Evolutionary conservation across 2,797 vertebrate species (phyloP).

Genomic region (Etheostoma perlongum): DNA sequence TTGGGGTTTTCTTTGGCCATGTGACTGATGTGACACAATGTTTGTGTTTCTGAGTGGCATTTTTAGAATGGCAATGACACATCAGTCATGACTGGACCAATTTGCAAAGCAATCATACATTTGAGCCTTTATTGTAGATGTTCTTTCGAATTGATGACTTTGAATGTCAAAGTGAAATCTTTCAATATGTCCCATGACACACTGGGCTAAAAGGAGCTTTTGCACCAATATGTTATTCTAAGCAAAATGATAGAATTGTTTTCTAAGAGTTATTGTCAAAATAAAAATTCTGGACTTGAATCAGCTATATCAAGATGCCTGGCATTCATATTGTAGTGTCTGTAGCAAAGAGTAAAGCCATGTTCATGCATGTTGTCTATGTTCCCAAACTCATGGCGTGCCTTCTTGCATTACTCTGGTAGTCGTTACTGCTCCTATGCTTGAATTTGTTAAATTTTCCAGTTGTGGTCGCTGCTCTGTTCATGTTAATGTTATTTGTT

Average conservation of each 20-base stretch:
- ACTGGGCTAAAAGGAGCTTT: not conserved
- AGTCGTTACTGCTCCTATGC: constrained; percentile 4
- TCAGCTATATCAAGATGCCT: not conserved
- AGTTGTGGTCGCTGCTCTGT: constrained; percentile 36
- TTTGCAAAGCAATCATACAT: not conserved
- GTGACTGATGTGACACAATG: constrained; percentile 2
- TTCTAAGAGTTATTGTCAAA: too few species aligned
- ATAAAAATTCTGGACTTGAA: too few species aligned
- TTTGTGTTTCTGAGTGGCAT: constrained; percentile 17
- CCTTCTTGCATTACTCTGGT: not conserved
- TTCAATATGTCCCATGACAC: not conserved
- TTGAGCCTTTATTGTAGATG: not conserved
- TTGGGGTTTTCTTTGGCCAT: constrained; percentile 13
- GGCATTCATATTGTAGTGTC: not conserved
- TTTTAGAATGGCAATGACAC: constrained; percentile 31
- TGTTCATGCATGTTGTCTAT: constrained; percentile 7
- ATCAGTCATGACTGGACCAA: not conserved
- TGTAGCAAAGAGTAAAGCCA: not conserved
- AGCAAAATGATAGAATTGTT: not conserved
- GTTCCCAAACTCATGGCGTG: not conserved
- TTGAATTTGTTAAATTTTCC: constrained; percentile 42
- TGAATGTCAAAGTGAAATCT: not conserved
- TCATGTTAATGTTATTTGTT: constrained; percentile 73
- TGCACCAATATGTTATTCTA: not conserved
- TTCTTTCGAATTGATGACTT: constrained; percentile 2